A percentile compares a stretch with the other conserved stretches of the same genome.
These are phyloP conservation scores for Sparus aurata DNA, from an alignment of 2,797 vertebrate genomes.

Conservation along the genomic window DNA sequence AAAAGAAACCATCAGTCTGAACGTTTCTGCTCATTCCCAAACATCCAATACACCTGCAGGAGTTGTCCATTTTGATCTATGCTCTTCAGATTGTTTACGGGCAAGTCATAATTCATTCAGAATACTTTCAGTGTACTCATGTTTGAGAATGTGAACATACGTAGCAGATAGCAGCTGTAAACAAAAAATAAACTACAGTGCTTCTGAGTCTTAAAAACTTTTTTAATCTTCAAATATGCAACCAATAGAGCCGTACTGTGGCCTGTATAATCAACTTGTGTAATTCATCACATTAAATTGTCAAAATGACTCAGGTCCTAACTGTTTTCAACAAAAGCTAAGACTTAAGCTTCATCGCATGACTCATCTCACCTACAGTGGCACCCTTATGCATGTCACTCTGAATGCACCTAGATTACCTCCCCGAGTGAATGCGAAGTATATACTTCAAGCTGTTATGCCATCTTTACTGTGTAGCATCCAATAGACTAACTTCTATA, in stretches of 20 bases:
- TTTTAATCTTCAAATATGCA: neutral
- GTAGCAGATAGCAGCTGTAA: neutral
- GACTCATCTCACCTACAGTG: neutral
- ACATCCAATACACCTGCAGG: constrained; percentile 4
- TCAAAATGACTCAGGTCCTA: neutral
- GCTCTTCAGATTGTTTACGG: neutral
- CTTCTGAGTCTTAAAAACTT: too few relatives aligned
- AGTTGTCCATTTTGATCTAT: neutral
- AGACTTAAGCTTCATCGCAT: neutral
- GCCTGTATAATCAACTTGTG: neutral
- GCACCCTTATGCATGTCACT: neutral
- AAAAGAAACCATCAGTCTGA: neutral
- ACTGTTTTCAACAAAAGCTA: too few relatives aligned
- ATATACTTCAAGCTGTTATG: neutral
- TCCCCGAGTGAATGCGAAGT: neutral
- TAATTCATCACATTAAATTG: neutral
- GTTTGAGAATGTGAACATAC: neutral
- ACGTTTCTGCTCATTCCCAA: neutral
- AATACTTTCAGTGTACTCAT: neutral
- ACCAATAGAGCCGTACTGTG: neutral
- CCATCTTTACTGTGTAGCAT: neutral
- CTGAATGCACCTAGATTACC: neutral
- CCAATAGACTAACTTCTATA: neutral
- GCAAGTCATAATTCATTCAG: neutral
- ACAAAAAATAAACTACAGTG: neutral